Base-by-base conservation (phyloP, 2,113 vertebrate species). In the Calonectris borealis region DNA sequence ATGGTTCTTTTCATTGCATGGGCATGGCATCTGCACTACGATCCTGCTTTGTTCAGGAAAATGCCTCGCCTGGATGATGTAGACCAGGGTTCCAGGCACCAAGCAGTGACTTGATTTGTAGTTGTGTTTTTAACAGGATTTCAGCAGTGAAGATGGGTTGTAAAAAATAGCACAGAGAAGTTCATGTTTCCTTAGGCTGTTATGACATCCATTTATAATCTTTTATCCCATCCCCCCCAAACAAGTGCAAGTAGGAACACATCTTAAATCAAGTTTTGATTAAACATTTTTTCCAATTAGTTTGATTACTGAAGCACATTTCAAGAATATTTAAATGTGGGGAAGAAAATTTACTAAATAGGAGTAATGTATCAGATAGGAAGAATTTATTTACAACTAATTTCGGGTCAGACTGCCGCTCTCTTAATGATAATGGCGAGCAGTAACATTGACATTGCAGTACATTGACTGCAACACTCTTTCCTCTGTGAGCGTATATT, bases 281-380 rank as follows among this genome's bases (percentile, higher is more conserved):
- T 49, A 73, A 66, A 83, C 25, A 44, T 19, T 31, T 72, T 84
- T 79, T 88, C 85, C 85, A 60, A 86, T 96, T 96, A 69, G 16
- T 57, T 75, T 77, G 85, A 94, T 91, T 92, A 84, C 29, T 95
- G 77, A 95, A 96, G 83, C 80, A 95, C 77, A 88, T 95, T 94
- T 76, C 84, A 93, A 21, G 44, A 93, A 66, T 52, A 85, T 88
- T 95, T 85, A 94, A 75, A 68, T 73, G 26, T 44, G 27, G 49
- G 86, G 42, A 69, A 80, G 55, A 29, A 75, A 75, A 64, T 79
- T 64, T 70, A 36, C 72, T 68, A 31, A 87, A 54, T 24, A 48
- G 18, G 12, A 73, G 36, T 42, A 75, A 46, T 11, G 13, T 46
- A 52, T 58, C 42, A 42, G 29, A 83, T 16, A 46, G 54, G 46